These are phyloP conservation scores for Melipona beecheii DNA, from an alignment of 2,888 invertebrate genomes.

Conservation along the genomic window DNA sequence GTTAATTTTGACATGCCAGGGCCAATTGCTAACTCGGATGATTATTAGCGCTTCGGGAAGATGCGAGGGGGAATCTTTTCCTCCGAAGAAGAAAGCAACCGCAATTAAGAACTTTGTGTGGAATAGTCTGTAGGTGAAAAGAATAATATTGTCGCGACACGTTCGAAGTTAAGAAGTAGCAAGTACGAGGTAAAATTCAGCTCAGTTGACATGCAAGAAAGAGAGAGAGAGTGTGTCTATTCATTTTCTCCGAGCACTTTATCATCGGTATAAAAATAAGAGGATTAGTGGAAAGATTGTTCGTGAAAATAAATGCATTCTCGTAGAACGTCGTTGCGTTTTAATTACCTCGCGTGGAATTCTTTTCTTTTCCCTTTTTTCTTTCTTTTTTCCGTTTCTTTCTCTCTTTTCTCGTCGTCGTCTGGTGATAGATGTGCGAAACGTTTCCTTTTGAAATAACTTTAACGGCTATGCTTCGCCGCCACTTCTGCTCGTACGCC, in stretches of 20 bases:
- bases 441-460: slow-evolving; percentile 28
- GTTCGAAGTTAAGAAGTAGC: neutral
- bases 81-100: neutral
- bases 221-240: slow-evolving; percentile 14
- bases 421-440: slow-evolving; percentile 37
- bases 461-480: neutral
- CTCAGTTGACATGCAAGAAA: slow-evolving; percentile 47
- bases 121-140: neutral
- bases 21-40: neutral
- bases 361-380: neutral
- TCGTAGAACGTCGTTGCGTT: slow-evolving; percentile 30
- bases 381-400: too few species aligned
- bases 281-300: slow-evolving; percentile 34
- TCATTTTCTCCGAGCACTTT: slow-evolving; percentile 49
- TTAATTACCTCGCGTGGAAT: slow-evolving; percentile 50
- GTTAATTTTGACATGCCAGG: neutral
- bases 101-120: neutral
- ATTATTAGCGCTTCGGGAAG: neutral
- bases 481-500: slow-evolving; percentile 7
- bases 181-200: slow-evolving; percentile 26
- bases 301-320: slow-evolving; percentile 55
- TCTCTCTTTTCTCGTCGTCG: neutral
- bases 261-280: slow-evolving; percentile 56
- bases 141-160: neutral
- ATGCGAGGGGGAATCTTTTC: neutral